A percentile compares a stretch with the other conserved stretches of the same genome.
These are phyloP conservation scores for Batillaria attramentaria DNA, from an alignment of 1,140 invertebrate species.

Conservation along the genomic window DNA sequence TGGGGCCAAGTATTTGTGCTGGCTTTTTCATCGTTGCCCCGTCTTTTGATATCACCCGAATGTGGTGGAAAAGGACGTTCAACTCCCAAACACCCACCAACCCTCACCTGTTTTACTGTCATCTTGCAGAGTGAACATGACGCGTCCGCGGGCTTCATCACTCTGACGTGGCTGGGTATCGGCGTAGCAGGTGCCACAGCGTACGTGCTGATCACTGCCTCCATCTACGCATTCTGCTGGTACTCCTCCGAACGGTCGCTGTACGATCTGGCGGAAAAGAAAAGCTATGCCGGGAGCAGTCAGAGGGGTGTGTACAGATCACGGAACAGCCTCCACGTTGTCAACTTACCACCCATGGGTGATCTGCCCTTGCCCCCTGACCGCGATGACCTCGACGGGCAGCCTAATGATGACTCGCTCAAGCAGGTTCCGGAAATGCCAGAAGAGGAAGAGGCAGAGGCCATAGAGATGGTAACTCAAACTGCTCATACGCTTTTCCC, in stretches of 20 bases:
- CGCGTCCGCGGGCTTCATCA: constrained; percentile 19
- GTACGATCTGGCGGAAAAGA: constrained; percentile 43
- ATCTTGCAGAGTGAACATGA: constrained; percentile 54
- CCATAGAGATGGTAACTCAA: constrained; percentile 50
- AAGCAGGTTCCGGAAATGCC: constrained; percentile 55
- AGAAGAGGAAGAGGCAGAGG: constrained; percentile 59
- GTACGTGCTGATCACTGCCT: constrained; percentile 40
- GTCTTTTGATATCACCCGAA: no score
- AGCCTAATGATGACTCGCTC: constrained; percentile 43
- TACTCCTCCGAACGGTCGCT: constrained; percentile 50
- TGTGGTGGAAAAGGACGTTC: no score
- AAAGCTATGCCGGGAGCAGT: constrained; percentile 46
- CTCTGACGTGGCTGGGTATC: constrained; percentile 52
- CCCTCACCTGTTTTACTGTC: no score
- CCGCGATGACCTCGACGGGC: constrained; percentile 32
- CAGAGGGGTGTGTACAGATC: constrained; percentile 57
- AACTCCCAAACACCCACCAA: no score
- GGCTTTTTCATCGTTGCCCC: no score
- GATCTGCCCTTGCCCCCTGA: constrained; percentile 17
- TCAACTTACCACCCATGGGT: constrained; percentile 17
- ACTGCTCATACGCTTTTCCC: no score
- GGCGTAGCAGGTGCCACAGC: constrained; percentile 41
- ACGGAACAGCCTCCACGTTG: constrained; percentile 54
- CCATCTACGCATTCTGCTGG: constrained; percentile 48
- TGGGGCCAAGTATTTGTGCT: no score